Percentiles rank a stretch among this genome's conserved stretches.
phyloP scores from a whole-genome alignment of 2,113 vertebrate species.

The Myrmophylax atrothorax region DNA sequence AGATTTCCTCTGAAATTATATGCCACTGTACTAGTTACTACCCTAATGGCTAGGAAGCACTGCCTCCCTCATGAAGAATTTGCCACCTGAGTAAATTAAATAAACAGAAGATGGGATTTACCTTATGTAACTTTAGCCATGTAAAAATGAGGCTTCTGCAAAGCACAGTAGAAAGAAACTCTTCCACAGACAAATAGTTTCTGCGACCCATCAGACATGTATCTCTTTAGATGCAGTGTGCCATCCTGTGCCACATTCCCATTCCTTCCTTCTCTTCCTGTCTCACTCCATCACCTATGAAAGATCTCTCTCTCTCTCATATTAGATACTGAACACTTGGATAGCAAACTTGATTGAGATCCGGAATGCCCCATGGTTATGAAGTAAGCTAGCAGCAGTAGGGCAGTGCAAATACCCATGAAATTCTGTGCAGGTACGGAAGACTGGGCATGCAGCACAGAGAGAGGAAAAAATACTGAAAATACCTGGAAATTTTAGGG shows the following conservation, averaged over 20 bases:
- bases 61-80: not conserved
- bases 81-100: not conserved
- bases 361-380: not conserved
- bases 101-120: not conserved
- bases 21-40: not conserved
- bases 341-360: not conserved
- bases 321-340: not conserved
- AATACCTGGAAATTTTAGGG: not conserved
- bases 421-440: accelerated
- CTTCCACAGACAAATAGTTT: not conserved
- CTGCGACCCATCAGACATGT: not conserved
- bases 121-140: not conserved
- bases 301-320: not conserved
- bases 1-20: not conserved
- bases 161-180: not conserved
- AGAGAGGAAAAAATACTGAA: not conserved
- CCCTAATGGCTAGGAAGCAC: not conserved
- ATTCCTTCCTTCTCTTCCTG: not conserved
- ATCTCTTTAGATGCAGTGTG: not conserved
- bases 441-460: not conserved
- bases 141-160: not conserved
- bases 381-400: not conserved
- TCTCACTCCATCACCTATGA: not conserved
- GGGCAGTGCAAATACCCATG: accelerated
- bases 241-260: not conserved